Conservation (phyloP, 2,797 vertebrate species). For the Squalus acanthias region DNA sequence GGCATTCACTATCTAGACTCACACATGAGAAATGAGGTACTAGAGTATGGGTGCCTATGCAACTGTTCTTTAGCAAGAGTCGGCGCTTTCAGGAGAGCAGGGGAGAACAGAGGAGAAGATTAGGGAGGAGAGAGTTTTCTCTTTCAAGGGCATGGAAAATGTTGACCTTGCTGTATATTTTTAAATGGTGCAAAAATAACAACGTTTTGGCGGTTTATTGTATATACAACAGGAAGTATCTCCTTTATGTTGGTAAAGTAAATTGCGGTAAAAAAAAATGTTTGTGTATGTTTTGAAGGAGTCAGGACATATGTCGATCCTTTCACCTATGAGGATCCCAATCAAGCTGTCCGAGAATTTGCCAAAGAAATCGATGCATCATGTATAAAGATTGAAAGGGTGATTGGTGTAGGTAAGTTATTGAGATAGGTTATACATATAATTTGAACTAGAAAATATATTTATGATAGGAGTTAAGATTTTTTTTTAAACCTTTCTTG, state of each 20-base stretch:
- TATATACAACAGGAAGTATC: neutral
- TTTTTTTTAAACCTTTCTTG: neutral
- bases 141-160: neutral
- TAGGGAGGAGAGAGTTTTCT: too few species aligned
- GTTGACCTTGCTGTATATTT: neutral
- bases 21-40: neutral
- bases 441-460: neutral
- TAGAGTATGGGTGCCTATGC: neutral
- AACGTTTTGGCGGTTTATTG: neutral
- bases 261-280: neutral
- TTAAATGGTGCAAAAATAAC: neutral
- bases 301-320: slow-evolving; percentile 96
- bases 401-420: slow-evolving; percentile 88
- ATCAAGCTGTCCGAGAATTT: slow-evolving; percentile 94
- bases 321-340: slow-evolving; percentile 95
- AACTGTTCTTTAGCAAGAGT: neutral
- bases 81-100: neutral
- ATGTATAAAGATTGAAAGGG: slow-evolving; percentile 97
- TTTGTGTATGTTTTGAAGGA: slow-evolving; percentile 62
- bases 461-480: neutral
- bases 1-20: neutral
- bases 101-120: neutral
- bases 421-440: neutral
- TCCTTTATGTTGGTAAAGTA: neutral
- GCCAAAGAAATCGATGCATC: slow-evolving; percentile 98